Evolutionary conservation across 2,113 vertebrate species (phyloP), one percentile per base, ranked within the genome.

Genomic region (Corynorhinus townsendii): DNA sequence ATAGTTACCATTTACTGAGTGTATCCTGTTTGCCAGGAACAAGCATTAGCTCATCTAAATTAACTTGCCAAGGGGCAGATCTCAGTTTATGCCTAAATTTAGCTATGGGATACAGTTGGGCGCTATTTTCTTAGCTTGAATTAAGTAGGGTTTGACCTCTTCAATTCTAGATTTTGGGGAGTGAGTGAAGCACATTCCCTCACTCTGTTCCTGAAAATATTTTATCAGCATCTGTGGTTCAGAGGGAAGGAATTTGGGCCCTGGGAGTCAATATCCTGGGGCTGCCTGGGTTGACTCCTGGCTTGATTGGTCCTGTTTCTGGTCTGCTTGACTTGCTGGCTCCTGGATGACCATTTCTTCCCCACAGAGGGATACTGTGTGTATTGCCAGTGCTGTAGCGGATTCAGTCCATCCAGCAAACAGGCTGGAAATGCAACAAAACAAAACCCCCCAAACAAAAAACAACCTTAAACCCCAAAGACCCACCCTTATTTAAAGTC

Each of bases 171-270:
- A 92, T 96, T 97, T 97, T 92, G 94, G 92, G 79, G 96, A 97
- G 72, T 62, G 72, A 94, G 86, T 86, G 69, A 76, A 96, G 68
- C 86, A 86, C 95, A 95, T 95, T 96, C 94, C 89, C 83, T 95
- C 38, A 86, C 47, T 92, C 73, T 24, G 3, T 89, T 96, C 62
- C 71, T 96, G 92, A 96, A 97, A 96, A 82, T 96, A 94, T 96
- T 96, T 97, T 97, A 97, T 97, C 97, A 96, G 89, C 81, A 83
- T 86, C 91, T 97, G 86, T 81, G 83, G 92, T 96, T 97, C 94
- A 95, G 77, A 94, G 91, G 96, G 95, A 96, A 96, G 72, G 96
- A 97, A 97, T 96, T 72, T 85, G 75, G 79, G 73, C 88, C 59
- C 28, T 83, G 28, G 7, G 68, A 79, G 54, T 96, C 73, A 92